Evolutionary conservation across 2,797 vertebrate genomes (phyloP).

Genomic region (Ctenopoma kingsleyae): DNA sequence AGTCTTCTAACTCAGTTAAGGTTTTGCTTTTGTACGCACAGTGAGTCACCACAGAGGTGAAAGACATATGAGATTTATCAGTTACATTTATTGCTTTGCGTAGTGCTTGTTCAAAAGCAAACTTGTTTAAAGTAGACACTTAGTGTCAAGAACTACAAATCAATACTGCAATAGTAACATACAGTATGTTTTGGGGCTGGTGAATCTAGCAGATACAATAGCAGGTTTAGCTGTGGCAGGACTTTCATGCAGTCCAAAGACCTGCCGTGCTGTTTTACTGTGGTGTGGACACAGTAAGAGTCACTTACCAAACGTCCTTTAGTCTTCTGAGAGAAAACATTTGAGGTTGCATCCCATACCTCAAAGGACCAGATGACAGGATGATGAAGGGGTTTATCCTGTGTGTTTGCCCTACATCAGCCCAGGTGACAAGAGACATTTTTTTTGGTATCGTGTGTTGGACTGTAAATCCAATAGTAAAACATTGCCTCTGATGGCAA

Average conservation of each 20-base stretch:
- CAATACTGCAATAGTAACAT: neutral
- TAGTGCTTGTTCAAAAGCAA: neutral
- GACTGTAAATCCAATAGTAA: slow-evolving; percentile 18
- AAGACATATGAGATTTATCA: slow-evolving; percentile 10
- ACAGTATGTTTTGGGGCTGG: neutral
- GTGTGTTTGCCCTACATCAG: slow-evolving; percentile 56
- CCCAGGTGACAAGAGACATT: slow-evolving; percentile 42
- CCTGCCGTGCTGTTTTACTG: neutral
- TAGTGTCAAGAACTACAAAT: slow-evolving; percentile 13
- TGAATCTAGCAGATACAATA: neutral
- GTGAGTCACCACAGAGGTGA: slow-evolving; percentile 18
- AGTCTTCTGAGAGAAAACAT: slow-evolving; percentile 43
- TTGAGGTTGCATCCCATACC: slow-evolving; percentile 38
- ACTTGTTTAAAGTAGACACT: neutral
- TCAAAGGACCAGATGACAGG: slow-evolving; percentile 59
- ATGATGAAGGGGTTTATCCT: slow-evolving; percentile 67
- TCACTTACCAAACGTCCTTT: slow-evolving; percentile 43
- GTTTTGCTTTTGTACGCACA: neutral
- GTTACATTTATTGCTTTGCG: slow-evolving; percentile 3
- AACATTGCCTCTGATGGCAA: neutral
- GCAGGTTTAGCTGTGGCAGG: neutral
- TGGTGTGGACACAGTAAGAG: slow-evolving; percentile 9
- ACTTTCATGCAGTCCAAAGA: neutral
- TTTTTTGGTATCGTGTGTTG: slow-evolving; percentile 5
- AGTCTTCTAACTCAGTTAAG: slow-evolving; percentile 17